phyloP scores from a whole-genome alignment of 1,140 invertebrate genomes.

The Lerema accius region DNA sequence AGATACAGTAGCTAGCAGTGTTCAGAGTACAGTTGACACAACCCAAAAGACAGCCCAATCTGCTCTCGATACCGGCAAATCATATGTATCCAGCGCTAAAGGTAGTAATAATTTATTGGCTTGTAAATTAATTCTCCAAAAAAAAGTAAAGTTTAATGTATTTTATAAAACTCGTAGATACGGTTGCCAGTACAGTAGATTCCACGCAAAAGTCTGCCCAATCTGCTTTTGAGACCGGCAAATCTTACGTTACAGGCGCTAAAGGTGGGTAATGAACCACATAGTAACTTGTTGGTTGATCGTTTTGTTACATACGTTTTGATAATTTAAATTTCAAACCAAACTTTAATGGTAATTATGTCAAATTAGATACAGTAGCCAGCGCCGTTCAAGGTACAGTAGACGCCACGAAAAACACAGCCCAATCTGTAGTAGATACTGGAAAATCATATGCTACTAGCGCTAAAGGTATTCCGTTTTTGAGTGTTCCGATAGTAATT shows the following conservation, averaged over 20 bases:
- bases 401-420: constrained; percentile 53
- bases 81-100: too few species aligned
- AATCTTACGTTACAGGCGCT: constrained; percentile 36
- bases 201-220: constrained; percentile 38
- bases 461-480: constrained; percentile 53
- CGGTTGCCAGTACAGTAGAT: too few species aligned
- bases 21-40: constrained; percentile 37
- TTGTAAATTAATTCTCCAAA: too few species aligned
- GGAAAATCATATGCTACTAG: constrained; percentile 46
- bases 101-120: too few species aligned
- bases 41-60: too few species aligned
- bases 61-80: too few species aligned
- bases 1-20: constrained; percentile 36
- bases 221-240: constrained; percentile 44
- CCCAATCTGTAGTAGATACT: constrained; percentile 47
- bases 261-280: constrained; percentile 20
- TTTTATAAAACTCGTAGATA: too few species aligned
- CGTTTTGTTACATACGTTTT: not conserved
- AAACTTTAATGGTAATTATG: not conserved
- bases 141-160: too few species aligned
- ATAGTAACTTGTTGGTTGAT: not conserved
- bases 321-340: too few species aligned
- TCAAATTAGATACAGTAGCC: constrained; percentile 43
- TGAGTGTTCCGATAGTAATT: too few species aligned
- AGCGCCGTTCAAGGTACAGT: constrained; percentile 46